phyloP scores from a whole-genome alignment of 35 echinoderm and acorn worm species.

The Diadema setosum region DNA sequence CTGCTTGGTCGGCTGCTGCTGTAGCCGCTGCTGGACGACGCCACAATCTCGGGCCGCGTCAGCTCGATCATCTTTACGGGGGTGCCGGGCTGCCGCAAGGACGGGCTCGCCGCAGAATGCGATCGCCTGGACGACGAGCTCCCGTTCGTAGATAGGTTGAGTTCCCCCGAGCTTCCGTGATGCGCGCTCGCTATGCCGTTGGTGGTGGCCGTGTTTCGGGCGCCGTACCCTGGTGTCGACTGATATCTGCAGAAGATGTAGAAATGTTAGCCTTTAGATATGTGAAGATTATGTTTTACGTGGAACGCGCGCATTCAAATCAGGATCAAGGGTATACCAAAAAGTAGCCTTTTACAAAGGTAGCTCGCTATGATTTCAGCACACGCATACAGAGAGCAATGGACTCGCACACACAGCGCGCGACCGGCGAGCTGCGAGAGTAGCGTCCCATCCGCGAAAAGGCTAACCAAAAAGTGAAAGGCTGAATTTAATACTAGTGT shows the following conservation, averaged over 20 bases:
- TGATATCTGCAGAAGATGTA: background rate
- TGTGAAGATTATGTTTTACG: too few species aligned
- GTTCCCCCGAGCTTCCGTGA: background rate
- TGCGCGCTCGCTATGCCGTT: background rate
- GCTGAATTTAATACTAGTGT: too few species aligned
- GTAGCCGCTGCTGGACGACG: slow-evolving; percentile 2
- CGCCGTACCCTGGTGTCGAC: background rate
- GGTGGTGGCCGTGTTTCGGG: background rate
- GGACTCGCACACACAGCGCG: too few species aligned
- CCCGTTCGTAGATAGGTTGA: background rate
- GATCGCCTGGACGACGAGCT: background rate
- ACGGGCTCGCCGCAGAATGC: background rate
- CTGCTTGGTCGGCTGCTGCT: background rate
- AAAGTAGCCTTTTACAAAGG: too few species aligned
- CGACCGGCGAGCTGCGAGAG: too few species aligned
- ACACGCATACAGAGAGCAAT: too few species aligned
- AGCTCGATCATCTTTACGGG: slow-evolving; percentile 83
- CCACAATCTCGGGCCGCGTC: slow-evolving; percentile 59
- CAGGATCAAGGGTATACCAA: too few species aligned
- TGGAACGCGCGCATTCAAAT: too few species aligned
- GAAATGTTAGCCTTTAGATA: too few species aligned
- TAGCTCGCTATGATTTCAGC: too few species aligned
- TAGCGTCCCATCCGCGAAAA: too few species aligned
- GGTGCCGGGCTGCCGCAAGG: background rate
- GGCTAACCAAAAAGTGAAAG: too few species aligned